A percentile compares a stretch with the other conserved stretches of the same genome.
These are phyloP conservation scores for Orthosia gothica DNA, from an alignment of 2,888 invertebrate genomes.

Conservation along the genomic window DNA sequence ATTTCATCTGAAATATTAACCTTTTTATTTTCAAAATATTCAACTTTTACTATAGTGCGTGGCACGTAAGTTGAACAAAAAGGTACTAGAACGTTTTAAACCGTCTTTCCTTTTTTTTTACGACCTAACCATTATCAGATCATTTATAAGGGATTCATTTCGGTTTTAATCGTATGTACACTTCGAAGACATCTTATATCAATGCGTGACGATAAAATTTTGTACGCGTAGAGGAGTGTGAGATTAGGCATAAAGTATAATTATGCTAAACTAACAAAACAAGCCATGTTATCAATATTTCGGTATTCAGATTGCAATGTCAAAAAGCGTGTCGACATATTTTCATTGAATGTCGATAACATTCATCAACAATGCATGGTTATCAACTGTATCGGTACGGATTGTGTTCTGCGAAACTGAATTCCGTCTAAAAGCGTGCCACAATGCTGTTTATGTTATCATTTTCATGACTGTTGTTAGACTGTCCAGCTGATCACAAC, in stretches of 20 bases:
- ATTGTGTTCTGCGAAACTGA: conserved; percentile 40
- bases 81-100: too few relatives aligned
- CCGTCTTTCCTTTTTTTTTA: too few relatives aligned
- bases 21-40: neutral
- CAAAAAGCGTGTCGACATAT: conserved; percentile 43
- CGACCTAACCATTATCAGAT: too few relatives aligned
- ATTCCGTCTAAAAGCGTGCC: conserved; percentile 43
- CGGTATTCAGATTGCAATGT: conserved; percentile 20
- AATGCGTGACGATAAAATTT: too few relatives aligned
- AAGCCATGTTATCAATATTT: conserved; percentile 19
- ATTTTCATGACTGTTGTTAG: conserved; percentile 34
- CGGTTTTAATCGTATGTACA: too few relatives aligned
- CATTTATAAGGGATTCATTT: too few relatives aligned
- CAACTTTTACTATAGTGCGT: too few relatives aligned
- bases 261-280: neutral
- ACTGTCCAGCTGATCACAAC: conserved; percentile 30
- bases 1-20: neutral
- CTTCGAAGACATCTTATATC: too few relatives aligned
- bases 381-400: conserved; percentile 40
- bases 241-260: too few relatives aligned
- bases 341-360: conserved; percentile 58
- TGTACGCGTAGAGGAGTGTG: too few relatives aligned
- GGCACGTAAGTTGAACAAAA: too few relatives aligned
- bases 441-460: conserved; percentile 53
- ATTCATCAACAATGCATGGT: conserved; percentile 46